phyloP scores from a whole-genome alignment of 2,888 invertebrate species.

The Eupithecia exiguata region DNA sequence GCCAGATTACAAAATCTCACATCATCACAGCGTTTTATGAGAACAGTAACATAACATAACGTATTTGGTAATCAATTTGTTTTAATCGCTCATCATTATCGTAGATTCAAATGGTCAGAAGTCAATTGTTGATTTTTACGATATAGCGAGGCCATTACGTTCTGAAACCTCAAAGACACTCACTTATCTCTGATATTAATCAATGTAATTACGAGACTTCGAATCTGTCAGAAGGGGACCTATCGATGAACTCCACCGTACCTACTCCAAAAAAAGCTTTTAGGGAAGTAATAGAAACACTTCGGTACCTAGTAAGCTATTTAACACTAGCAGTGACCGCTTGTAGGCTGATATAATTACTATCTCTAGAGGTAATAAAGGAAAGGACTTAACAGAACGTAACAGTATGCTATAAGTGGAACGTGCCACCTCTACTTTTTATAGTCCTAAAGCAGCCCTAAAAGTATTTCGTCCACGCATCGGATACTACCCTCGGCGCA shows the following conservation, averaged over 20 bases:
- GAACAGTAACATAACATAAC: slow-evolving; percentile 27
- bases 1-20: slow-evolving; percentile 18
- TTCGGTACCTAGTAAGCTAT: background rate
- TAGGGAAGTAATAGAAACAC: background rate
- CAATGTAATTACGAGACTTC: too few species aligned
- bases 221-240: background rate
- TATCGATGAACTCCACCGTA: background rate
- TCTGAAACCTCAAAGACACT: background rate
- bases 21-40: slow-evolving; percentile 27
- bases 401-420: background rate
- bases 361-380: too few species aligned
- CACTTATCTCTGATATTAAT: too few species aligned
- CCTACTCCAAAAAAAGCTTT: background rate
- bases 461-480: slow-evolving; percentile 79
- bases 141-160: background rate
- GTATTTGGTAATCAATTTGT: slow-evolving; percentile 35
- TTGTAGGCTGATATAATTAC: background rate
- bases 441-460: slow-evolving; percentile 54
- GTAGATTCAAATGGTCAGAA: slow-evolving; percentile 36
- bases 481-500: slow-evolving; percentile 69
- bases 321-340: background rate
- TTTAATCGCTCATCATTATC: slow-evolving; percentile 38
- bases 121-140: slow-evolving; percentile 41
- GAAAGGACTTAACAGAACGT: background rate
- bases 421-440: slow-evolving; percentile 40